phyloP scores from a whole-genome alignment of 2,797 vertebrate species.

The Yasuhikotakia modesta region DNA sequence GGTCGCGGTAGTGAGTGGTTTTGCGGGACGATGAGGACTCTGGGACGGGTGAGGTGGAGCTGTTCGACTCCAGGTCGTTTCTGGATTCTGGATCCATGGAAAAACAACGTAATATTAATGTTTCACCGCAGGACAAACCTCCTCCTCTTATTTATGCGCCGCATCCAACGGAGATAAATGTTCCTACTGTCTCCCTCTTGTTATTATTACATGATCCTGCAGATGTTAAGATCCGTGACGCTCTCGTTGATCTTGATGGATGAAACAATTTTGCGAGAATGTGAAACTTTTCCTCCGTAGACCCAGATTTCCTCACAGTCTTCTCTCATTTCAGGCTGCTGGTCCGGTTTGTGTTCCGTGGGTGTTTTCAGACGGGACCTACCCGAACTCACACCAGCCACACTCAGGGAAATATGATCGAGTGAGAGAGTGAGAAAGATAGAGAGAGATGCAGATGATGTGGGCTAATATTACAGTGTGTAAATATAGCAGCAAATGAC shows the following conservation, averaged over 20 bases:
- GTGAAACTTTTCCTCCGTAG: not conserved
- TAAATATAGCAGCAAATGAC: conserved; percentile 54
- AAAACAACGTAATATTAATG: too few species aligned
- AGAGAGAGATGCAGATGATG: conserved; percentile 36
- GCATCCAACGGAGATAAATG: conserved; percentile 1
- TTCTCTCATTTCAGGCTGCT: not conserved
- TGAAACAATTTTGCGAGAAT: not conserved
- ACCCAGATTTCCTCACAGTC: conserved; percentile 2
- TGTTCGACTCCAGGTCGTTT: conserved; percentile 58
- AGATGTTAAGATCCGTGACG: not conserved
- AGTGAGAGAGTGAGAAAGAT: conserved; percentile 57
- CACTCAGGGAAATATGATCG: conserved; percentile 13
- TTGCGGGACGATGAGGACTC: conserved; percentile 66
- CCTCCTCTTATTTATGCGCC: not conserved
- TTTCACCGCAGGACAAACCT: too few species aligned
- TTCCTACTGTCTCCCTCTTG: not conserved
- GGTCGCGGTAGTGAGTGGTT: conserved; percentile 72
- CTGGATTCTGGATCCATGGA: conserved; percentile 65
- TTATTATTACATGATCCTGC: not conserved
- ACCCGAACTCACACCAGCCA: conserved; percentile 14
- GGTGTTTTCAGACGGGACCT: conserved; percentile 4
- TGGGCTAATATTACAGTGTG: conserved; percentile 37
- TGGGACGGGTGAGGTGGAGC: conserved; percentile 42
- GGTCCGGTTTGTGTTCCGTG: not conserved
- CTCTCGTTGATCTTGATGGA: conserved; percentile 4